Percentiles rank a stretch among this genome's conserved stretches.
Conservation (phyloP, 1,140 invertebrate genomes). For the Trichoplusia ni region DNA sequence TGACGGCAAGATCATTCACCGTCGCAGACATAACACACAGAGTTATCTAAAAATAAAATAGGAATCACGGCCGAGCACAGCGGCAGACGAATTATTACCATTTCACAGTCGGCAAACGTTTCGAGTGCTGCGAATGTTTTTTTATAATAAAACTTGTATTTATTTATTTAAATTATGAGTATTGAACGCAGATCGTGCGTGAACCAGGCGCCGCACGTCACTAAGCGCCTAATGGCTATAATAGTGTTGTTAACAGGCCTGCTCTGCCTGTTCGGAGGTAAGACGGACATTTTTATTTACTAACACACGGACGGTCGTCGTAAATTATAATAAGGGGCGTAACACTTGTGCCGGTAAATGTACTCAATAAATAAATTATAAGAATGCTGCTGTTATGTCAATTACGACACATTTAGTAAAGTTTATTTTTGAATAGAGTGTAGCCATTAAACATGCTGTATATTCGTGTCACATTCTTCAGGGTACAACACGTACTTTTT, state of each 20-base stretch:
- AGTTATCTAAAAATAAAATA: slow-evolving; percentile 55
- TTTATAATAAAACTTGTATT: slow-evolving; percentile 12
- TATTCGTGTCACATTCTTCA: no score
- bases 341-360: neutral
- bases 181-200: slow-evolving; percentile 55
- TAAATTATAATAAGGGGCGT: slow-evolving; percentile 1
- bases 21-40: slow-evolving; percentile 45
- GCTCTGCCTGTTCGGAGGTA: slow-evolving; percentile 71
- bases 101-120: slow-evolving; percentile 18
- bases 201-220: slow-evolving; percentile 60
- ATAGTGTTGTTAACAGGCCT: slow-evolving; percentile 67
- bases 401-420: neutral
- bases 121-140: slow-evolving; percentile 20
- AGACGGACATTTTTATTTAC: slow-evolving; percentile 41
- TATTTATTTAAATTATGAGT: slow-evolving; percentile 48
- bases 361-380: slow-evolving; percentile 1
- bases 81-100: slow-evolving; percentile 23
- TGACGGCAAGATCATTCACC: slow-evolving; percentile 44
- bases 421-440: neutral
- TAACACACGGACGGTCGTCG: slow-evolving; percentile 27
- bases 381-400: neutral
- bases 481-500: no score
- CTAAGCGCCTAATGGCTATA: slow-evolving; percentile 64
- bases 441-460: no score
- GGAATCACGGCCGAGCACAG: slow-evolving; percentile 48